Evolutionary conservation across 30 jellyfish, hydroid and myxozoan genomes (phyloP), one percentile per base, ranked within the genome.

Genomic region (Pelagia noctiluca): DNA sequence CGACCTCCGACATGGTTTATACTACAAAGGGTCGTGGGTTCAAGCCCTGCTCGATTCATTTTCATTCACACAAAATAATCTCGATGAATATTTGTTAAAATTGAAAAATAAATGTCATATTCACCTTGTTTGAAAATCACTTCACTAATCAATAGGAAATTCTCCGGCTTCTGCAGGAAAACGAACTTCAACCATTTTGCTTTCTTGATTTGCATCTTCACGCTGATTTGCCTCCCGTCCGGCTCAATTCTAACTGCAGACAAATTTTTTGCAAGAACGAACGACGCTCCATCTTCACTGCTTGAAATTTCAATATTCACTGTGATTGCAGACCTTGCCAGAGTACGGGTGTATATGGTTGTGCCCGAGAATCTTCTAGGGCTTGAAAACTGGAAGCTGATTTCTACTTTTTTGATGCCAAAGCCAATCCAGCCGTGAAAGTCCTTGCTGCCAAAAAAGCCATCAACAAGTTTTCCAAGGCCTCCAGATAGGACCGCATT

Each of bases 401-500:
- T 67, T 50, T 32, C 75, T 8, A 57, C 52, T 32, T 22, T 64
- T 22, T 85, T 61, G 18, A 49, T 63, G 75, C 68, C 68, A 33
- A 63, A 86, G 22, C 88, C 96, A 16, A 86, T 90, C 96, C 96
- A 86, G 50, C 89, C 96, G 18, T 71, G 29, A 35, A 76, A 48
- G 31, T 67, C 86, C 24, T 75, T 75, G 32, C 89, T 73, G 66
- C 96, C 96, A 64, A 5, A 29, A 31, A 50, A 35, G 0, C 76
- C 86, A 73, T 86, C 96, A 38, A 63, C 82, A 19, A 86, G 83
- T 8, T 49, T 62, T 47, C 96, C 96, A 5, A 86, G 62, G 18
- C 96, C 96, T 37, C 42, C 31, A 16, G 52, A 30, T 10, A 46
- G 35, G 19, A 48, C 11, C 74, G 25, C 29, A 1, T 74, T 63